Percentiles rank a stretch among this genome's conserved stretches.
Conservation (phyloP, 2,113 vertebrate genomes). For the Barnardius zonarius region DNA sequence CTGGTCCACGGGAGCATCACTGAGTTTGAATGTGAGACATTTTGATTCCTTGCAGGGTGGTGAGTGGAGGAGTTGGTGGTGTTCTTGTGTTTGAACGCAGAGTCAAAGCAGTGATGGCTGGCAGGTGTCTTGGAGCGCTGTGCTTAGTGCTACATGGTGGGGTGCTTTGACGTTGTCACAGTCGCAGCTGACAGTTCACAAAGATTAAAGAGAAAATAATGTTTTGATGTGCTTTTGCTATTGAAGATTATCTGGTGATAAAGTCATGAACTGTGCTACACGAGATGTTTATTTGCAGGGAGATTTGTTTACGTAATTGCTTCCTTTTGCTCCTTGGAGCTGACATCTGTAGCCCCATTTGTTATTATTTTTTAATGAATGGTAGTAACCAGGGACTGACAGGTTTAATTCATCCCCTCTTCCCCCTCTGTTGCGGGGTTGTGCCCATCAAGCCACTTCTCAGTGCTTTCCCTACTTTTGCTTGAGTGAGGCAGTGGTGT, state of each 20-base stretch:
- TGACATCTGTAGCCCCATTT: neutral
- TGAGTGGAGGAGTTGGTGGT: fast-evolving
- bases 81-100: too few relatives aligned
- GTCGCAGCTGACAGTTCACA: neutral
- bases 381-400: neutral
- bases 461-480: neutral
- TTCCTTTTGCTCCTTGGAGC: neutral
- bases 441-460: neutral
- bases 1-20: neutral
- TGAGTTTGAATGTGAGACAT: neutral
- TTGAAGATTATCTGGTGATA: neutral
- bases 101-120: neutral
- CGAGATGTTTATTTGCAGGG: neutral
- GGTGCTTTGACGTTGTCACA: fast-evolving
- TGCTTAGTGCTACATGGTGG: neutral
- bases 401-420: neutral
- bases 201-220: neutral
- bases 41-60: neutral
- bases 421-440: neutral
- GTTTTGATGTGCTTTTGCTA: neutral
- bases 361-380: neutral
- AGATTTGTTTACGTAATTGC: neutral
- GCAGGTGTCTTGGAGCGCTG: neutral
- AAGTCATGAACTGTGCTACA: neutral
- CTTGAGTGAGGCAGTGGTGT: neutral